A percentile compares a stretch with the other conserved stretches of the same genome.
Conservation (phyloP, 2,888 invertebrate species). For the Atethmia centrago region DNA sequence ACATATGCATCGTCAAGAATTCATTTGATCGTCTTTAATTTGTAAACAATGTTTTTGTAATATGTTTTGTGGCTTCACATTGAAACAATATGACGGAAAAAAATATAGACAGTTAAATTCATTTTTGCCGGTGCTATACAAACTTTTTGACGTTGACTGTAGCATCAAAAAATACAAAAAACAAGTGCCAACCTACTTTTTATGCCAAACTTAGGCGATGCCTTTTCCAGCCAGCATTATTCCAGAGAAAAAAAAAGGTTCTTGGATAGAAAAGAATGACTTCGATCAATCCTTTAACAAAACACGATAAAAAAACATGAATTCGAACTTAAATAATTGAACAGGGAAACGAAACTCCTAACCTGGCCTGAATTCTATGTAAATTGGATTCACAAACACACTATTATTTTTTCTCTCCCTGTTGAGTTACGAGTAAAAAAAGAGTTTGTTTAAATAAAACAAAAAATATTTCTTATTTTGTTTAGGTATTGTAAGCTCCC, state of each 20-base stretch:
- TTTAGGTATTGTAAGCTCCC: slow-evolving; percentile 12
- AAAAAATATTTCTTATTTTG: slow-evolving; percentile 25
- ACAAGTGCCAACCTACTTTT: background rate
- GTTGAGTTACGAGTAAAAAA: slow-evolving; percentile 16
- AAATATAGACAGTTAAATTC: too few relatives aligned
- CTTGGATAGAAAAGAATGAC: too few relatives aligned
- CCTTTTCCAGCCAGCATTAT: background rate
- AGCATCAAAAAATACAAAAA: too few relatives aligned
- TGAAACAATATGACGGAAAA: too few relatives aligned
- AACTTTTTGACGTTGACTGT: too few relatives aligned
- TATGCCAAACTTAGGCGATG: background rate
- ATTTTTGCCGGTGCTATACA: too few relatives aligned
- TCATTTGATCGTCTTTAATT: too few relatives aligned
- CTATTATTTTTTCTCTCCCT: background rate
- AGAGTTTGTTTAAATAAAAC: background rate
- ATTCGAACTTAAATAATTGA: slow-evolving; percentile 13
- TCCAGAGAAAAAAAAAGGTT: background rate
- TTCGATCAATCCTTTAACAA: background rate
- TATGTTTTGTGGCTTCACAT: too few relatives aligned
- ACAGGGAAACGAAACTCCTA: background rate
- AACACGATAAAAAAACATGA: background rate
- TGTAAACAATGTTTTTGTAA: too few relatives aligned
- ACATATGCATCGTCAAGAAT: too few relatives aligned
- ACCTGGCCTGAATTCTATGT: slow-evolving; percentile 18
- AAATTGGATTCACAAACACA: slow-evolving; percentile 33